Base-by-base conservation (phyloP, 2,797 vertebrate genomes). In the Coendou prehensilis region DNA sequence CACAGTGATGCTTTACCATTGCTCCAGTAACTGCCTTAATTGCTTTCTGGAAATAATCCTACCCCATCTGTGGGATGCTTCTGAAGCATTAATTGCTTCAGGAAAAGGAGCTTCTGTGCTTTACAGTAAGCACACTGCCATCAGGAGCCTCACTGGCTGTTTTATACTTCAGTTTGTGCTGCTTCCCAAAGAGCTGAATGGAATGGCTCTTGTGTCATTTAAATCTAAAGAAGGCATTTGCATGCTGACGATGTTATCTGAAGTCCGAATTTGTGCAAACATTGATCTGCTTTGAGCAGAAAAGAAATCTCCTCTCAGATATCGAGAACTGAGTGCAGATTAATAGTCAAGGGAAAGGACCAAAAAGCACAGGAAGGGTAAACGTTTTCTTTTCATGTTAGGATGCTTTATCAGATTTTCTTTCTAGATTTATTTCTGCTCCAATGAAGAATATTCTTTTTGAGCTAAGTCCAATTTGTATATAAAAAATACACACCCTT, bases 391-490 rank as follows among this genome's bases (percentile, higher is more conserved):
- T 87, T 82, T 22, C 75, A 96, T 90, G 93, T 95, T 97, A 80
- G 91, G 76, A 96, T 97, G 76, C 93, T 98, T 97, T 96, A 98
- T 98, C 95, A 95, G 41, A 95, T 94, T 97, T 97, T 97, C 93
- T 93, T 57, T 52, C 69, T 67, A 97, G 97, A 94, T 98, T 98
- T 98, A 97, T 98, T 98, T 98, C 96, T 98, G 96, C 96, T 98
- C 93, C 90, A 96, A 98, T 11, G 59, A 98, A 98, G 97, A 98
- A 92, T 98, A 98, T 98, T 98, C 96, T 97, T 98, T 97, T 95
- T 96, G 97, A 98, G 97, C 97, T 98, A 98, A 98, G 98, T 98
- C 94, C 98, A 97, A 98, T 98, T 98, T 98, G 97, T 98, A 97
- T 96, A 98, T 97, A 98, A 98, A 98, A 97, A 97, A 98, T 94